Evolutionary conservation across 2,113 vertebrate genomes (phyloP), one percentile per base, ranked within the genome.

Genomic region (Python bivittatus): DNA sequence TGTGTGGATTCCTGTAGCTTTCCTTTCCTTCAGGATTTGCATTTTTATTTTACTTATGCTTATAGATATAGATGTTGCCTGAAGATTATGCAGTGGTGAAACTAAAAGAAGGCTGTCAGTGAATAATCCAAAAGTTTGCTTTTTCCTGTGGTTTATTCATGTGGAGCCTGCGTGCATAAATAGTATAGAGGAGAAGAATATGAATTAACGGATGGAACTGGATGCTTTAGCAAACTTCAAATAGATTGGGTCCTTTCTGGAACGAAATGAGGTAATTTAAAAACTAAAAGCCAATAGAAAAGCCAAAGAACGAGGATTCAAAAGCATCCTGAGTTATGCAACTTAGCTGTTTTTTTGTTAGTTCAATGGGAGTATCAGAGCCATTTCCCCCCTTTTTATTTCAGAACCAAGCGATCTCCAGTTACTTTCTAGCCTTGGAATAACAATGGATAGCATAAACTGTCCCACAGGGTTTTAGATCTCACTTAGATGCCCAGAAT

Each of bases 401-500:
- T 93, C 94, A 93, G 94, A 96, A 95, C 93, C 61, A 0, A 90
- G 87, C 89, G 84, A 79, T 90, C 88, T 95, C 95, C 94, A 95
- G 91, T 61, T 0, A 89, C 90, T 94, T 94, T 94, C 93, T 83
- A 92, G 90, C 93, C 86, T 92, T 94, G 86, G 93, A 95, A 88
- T 93, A 91, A 64, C 56, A 92, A 25, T 89, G 93, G 91, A 9
- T 94, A 93, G 94, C 96, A 52, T 91, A 89, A 96, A 93, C 88
- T 53, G 44, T 89, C 94, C 93, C 56, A 1, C 88, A 17, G 42
- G 25, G 93, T 95, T 93, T 95, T 84, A 91, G 68, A 95, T 91
- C 92, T 95, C 94, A 96, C 93, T 94, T 88, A 88, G 61, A 84
- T 93, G 97, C 96, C 97, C 96, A 25, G 93, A 95, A 86, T 93